Conservation (phyloP, 2,888 invertebrate genomes). For the Cheilosia pagana region DNA sequence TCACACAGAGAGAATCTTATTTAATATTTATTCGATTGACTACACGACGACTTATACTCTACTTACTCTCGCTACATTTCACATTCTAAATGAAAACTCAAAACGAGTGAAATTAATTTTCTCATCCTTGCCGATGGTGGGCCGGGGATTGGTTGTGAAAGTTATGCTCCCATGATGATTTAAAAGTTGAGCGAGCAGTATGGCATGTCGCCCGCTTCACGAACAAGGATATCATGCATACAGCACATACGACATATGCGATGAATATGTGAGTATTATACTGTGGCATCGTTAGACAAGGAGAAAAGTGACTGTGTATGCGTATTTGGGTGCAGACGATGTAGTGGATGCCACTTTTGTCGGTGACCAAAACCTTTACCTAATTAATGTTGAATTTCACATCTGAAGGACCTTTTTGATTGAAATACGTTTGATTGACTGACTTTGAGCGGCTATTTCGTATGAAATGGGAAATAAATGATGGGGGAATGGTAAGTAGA, state of each 20-base stretch:
- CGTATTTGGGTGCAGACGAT: constrained; percentile 3
- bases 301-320: constrained; percentile 4
- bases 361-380: neutral
- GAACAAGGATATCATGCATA: neutral
- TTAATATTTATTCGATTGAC: constrained; percentile 29
- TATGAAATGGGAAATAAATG: too few relatives aligned
- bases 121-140: constrained; percentile 15
- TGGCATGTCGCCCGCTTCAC: neutral
- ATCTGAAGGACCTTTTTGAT: too few relatives aligned
- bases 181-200: neutral
- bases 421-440: too few relatives aligned
- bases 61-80: constrained; percentile 16
- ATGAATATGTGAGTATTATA: neutral
- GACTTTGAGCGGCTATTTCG: too few relatives aligned
- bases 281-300: neutral
- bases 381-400: neutral
- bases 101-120: constrained; percentile 26
- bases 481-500: too few relatives aligned
- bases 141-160: neutral
- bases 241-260: neutral
- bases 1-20: neutral
- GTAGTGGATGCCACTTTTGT: constrained; percentile 1
- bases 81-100: constrained; percentile 32
- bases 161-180: constrained; percentile 4
- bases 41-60: neutral